Percentiles rank a stretch among this genome's conserved stretches.
phyloP scores from a whole-genome alignment of 2,888 invertebrate species.

The Eupeodes luniger region DNA sequence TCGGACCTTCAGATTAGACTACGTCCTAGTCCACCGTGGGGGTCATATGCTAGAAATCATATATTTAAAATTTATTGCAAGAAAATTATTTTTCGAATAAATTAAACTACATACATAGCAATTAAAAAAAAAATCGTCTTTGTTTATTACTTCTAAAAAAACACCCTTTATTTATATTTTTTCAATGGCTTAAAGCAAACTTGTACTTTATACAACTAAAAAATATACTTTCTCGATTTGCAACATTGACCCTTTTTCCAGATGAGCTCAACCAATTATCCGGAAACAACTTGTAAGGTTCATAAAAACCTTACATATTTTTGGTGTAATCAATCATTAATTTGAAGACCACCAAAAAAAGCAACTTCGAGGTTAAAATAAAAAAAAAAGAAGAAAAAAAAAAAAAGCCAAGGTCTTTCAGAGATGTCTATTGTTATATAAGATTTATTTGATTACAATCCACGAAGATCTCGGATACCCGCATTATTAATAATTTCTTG shows the following conservation, averaged over 20 bases:
- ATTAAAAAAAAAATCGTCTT: too few relatives aligned
- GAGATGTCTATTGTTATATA: conserved; percentile 21
- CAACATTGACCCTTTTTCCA: not conserved
- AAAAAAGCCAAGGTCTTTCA: not conserved
- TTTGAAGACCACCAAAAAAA: not conserved
- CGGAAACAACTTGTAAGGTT: not conserved
- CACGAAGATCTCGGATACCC: not conserved
- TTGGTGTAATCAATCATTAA: conserved; percentile 25
- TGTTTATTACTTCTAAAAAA: too few relatives aligned
- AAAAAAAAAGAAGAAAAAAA: not conserved
- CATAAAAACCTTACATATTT: not conserved
- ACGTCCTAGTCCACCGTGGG: too few relatives aligned
- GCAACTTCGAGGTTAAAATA: not conserved
- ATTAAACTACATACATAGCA: too few relatives aligned
- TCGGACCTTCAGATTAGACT: too few relatives aligned
- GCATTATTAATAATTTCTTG: conserved; percentile 20
- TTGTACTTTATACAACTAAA: too few relatives aligned
- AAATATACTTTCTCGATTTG: not conserved
- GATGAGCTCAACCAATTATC: not conserved
- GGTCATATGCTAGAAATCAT: too few relatives aligned
- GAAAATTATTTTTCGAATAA: too few relatives aligned
- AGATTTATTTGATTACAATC: conserved; percentile 1
- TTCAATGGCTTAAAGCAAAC: too few relatives aligned
- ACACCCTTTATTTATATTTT: too few relatives aligned
- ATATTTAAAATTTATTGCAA: too few relatives aligned